phyloP scores from a whole-genome alignment of 2,888 invertebrate genomes.

The Tridacna gigas region DNA sequence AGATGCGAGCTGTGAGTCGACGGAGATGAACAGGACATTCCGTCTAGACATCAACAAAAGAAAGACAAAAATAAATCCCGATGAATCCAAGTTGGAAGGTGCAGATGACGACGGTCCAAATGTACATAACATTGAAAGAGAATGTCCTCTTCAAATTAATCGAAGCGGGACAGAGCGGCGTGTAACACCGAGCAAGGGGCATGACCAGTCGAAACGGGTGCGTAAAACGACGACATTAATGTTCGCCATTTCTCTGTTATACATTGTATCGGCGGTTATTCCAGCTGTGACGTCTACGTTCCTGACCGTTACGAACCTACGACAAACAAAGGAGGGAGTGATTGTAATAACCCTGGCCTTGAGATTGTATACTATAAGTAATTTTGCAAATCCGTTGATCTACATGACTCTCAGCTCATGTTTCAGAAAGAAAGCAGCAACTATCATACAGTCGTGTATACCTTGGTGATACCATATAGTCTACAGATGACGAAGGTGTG shows the following conservation, averaged over 20 bases:
- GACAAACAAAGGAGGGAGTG: neutral
- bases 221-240: slow-evolving; percentile 12
- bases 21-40: neutral
- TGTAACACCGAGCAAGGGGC: neutral
- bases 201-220: neutral
- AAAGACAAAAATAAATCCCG: neutral
- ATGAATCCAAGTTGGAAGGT: neutral
- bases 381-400: slow-evolving; percentile 13
- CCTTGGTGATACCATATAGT: neutral
- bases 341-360: neutral
- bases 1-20: neutral
- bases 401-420: slow-evolving; percentile 1
- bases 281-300: neutral
- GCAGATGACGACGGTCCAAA: neutral
- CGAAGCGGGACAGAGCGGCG: neutral
- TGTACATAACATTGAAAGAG: neutral
- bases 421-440: neutral
- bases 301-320: neutral
- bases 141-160: neutral
- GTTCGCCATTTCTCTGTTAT: neutral
- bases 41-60: neutral
- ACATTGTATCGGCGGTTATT: slow-evolving; percentile 4
- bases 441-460: neutral
- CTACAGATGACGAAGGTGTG: too few species aligned
- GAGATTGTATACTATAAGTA: slow-evolving; percentile 7